A percentile compares a stretch with the other conserved stretches of the same genome.
Evolutionary conservation across 2,888 invertebrate genomes (phyloP).

Genomic region (Rhynchonema sp.): DNA sequence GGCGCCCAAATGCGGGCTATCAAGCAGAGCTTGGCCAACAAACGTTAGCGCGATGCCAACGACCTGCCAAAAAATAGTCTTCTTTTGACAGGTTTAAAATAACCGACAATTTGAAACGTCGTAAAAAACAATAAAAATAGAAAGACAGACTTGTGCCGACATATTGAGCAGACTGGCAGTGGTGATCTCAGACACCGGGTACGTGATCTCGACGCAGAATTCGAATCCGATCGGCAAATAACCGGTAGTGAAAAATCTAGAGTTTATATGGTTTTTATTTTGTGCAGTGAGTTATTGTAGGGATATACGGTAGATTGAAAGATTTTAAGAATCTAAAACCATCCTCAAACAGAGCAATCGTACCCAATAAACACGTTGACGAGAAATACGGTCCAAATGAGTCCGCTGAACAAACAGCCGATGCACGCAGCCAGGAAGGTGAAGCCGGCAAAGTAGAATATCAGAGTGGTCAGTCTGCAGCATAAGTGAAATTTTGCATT

Average conservation of each 20-base stretch:
- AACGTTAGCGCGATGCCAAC: not conserved
- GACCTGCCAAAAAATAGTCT: not conserved
- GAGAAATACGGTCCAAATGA: not conserved
- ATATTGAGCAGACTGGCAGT: not conserved
- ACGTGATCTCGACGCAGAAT: not conserved
- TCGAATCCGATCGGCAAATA: slow-evolving; percentile 1
- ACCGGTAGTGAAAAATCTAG: not conserved
- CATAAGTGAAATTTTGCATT: not conserved
- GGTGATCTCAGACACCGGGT: not conserved
- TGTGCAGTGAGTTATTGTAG: no score
- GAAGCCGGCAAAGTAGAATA: not conserved
- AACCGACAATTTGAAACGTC: no score
- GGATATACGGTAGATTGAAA: no score
- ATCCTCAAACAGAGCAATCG: no score
- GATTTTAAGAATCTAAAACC: not conserved
- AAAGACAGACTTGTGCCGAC: not conserved
- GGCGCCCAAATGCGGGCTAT: not conserved
- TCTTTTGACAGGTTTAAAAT: no score
- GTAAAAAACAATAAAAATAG: no score
- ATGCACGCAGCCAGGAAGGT: not conserved
- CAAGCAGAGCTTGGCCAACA: not conserved
- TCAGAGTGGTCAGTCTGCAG: not conserved
- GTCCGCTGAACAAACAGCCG: not conserved
- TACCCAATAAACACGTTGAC: not conserved
- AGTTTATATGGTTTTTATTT: no score